Conservation (phyloP, 1,140 invertebrate genomes). For the Pinna nobilis region DNA sequence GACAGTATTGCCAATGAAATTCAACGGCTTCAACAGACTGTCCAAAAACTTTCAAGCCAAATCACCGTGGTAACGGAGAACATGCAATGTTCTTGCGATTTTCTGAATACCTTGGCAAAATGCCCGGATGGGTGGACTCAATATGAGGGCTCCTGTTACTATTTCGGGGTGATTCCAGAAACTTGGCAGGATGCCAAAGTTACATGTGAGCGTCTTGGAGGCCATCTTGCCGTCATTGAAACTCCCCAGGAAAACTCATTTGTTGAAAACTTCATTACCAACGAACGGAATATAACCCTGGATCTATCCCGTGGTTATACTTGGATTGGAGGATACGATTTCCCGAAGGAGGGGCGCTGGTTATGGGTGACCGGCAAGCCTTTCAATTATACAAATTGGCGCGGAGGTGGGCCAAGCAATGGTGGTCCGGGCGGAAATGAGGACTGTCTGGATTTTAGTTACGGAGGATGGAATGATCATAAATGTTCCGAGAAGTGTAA, state of each 20-base stretch:
- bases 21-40: background rate
- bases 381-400: slow-evolving; percentile 28
- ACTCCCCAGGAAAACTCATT: slow-evolving; percentile 17
- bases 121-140: slow-evolving; percentile 28
- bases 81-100: background rate
- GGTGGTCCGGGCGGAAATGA: background rate
- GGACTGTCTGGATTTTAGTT: slow-evolving; percentile 31
- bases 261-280: background rate
- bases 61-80: background rate
- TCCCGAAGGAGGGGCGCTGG: slow-evolving; percentile 19
- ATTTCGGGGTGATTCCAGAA: slow-evolving; percentile 19
- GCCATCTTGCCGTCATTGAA: slow-evolving; percentile 38
- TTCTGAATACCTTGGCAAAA: background rate
- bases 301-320: slow-evolving; percentile 10
- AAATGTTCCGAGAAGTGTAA: slow-evolving; percentile 13
- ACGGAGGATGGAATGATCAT: slow-evolving; percentile 20
- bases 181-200: slow-evolving; percentile 31
- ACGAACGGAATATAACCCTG: background rate
- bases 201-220: slow-evolving; percentile 40
- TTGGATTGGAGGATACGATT: slow-evolving; percentile 37
- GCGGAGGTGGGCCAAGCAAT: background rate
- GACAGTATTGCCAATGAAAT: no score
- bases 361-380: slow-evolving; percentile 33
- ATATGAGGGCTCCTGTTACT: slow-evolving; percentile 30
- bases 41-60: background rate